A percentile compares a stretch with the other conserved stretches of the same genome.
phyloP scores from a whole-genome alignment of 2,888 invertebrate species.

The Stenolophus ochropezus region DNA sequence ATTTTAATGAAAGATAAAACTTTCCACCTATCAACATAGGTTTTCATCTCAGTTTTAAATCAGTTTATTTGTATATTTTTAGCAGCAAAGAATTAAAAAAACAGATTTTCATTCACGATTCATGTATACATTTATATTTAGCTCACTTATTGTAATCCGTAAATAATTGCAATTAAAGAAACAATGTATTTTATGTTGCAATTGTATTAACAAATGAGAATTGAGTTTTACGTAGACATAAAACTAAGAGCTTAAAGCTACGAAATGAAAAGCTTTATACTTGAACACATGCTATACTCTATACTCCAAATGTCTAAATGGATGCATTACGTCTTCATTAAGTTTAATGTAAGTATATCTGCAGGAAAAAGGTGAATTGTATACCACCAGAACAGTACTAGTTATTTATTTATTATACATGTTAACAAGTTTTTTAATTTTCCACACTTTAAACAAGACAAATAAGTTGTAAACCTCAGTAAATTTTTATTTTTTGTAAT shows the following conservation, averaged over 20 bases:
- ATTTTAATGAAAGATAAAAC: constrained; percentile 17
- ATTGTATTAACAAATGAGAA: neutral
- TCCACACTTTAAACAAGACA: too few species aligned
- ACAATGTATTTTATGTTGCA: neutral
- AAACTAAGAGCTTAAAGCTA: neutral
- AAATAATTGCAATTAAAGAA: neutral
- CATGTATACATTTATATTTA: neutral
- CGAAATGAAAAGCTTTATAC: too few species aligned
- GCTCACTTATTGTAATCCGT: neutral
- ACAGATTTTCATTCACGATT: neutral
- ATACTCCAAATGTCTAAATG: too few species aligned
- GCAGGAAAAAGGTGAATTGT: too few species aligned
- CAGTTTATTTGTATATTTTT: neutral
- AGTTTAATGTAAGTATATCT: too few species aligned
- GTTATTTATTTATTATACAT: too few species aligned
- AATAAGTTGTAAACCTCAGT: too few species aligned
- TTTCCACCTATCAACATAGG: constrained; percentile 19
- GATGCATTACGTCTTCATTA: too few species aligned
- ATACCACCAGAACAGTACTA: too few species aligned
- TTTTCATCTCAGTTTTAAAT: neutral
- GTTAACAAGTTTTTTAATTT: too few species aligned
- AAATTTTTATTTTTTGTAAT: too few species aligned
- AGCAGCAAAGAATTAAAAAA: neutral
- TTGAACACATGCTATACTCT: too few species aligned
- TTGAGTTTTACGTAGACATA: neutral